These are phyloP conservation scores for Platygyra sinensis DNA, from an alignment of 64 coral and sea anemone species.

Conservation along the genomic window DNA sequence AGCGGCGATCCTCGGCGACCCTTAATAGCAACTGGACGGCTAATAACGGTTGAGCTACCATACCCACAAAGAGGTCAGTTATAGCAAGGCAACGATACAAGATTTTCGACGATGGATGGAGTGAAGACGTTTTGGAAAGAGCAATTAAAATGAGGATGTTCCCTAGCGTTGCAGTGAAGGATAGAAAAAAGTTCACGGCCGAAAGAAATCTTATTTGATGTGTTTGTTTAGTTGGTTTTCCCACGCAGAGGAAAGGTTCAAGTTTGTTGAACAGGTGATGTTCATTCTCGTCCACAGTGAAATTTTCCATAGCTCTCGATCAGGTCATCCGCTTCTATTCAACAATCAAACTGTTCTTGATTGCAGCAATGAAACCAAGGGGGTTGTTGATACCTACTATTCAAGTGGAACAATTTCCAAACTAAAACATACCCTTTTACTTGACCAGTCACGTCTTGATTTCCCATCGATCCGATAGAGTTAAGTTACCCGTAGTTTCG, in stretches of 20 bases:
- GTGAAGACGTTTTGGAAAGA: background rate
- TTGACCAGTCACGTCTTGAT: too few relatives aligned
- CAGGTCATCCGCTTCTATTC: too few relatives aligned
- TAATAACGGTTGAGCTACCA: background rate
- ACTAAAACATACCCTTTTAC: too few relatives aligned
- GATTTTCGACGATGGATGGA: background rate
- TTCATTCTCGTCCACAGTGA: background rate
- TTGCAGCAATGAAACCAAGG: too few relatives aligned
- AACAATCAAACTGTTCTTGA: too few relatives aligned
- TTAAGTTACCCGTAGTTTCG: too few relatives aligned
- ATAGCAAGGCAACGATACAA: background rate
- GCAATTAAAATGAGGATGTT: background rate
- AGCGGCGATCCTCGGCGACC: background rate
- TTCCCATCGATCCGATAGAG: too few relatives aligned
- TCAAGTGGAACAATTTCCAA: too few relatives aligned
- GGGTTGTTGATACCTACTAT: too few relatives aligned
- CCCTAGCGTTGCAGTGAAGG: background rate
- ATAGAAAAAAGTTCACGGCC: background rate
- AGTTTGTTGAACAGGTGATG: background rate
- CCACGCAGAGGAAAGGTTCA: background rate
- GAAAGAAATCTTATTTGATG: background rate
- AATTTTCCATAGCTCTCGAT: too few relatives aligned
- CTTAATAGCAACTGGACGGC: background rate
- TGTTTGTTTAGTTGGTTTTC: background rate
- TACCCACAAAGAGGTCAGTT: background rate